These are phyloP conservation scores for Scolanthus callimorphus DNA, from an alignment of 92 coral and sea anemone species.

Conservation along the genomic window DNA sequence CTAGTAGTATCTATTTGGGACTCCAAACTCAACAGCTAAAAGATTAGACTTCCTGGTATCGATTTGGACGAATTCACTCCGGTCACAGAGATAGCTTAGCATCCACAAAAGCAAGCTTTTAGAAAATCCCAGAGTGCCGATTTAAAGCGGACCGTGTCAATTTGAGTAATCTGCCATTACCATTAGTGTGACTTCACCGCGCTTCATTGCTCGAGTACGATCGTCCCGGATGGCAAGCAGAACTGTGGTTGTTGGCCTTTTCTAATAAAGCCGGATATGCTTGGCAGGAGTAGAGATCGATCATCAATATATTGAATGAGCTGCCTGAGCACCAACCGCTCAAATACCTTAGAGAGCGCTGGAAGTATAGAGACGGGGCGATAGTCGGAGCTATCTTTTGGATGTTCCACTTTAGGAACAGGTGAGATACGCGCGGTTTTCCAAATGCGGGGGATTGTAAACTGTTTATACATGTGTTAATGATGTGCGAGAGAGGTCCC, in stretches of 20 bases:
- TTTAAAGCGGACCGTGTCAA: not conserved
- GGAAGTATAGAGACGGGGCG: conserved; percentile 44
- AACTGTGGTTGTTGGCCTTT: conserved; percentile 12
- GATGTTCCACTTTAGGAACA: conserved; percentile 27
- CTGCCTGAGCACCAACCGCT: conserved; percentile 16
- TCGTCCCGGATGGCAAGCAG: conserved; percentile 16
- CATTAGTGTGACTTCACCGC: not conserved
- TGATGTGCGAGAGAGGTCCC: conserved; percentile 9
- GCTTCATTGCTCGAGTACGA: not conserved
- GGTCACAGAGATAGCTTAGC: not conserved
- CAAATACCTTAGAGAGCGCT: conserved; percentile 24
- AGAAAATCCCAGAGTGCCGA: not conserved
- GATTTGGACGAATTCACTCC: not conserved
- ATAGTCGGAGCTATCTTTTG: conserved; percentile 11
- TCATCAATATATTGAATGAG: conserved; percentile 1
- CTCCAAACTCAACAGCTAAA: not conserved
- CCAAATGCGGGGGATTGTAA: conserved; percentile 17
- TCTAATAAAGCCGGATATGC: not conserved
- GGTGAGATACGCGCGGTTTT: conserved; percentile 44
- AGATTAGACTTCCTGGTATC: not conserved
- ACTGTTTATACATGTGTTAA: conserved; percentile 16
- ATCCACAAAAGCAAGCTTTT: not conserved
- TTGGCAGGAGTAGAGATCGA: not conserved
- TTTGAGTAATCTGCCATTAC: not conserved
- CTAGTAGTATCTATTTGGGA: not conserved